phyloP scores from a whole-genome alignment of 1,140 invertebrate species.

The Solenopsis invicta region DNA sequence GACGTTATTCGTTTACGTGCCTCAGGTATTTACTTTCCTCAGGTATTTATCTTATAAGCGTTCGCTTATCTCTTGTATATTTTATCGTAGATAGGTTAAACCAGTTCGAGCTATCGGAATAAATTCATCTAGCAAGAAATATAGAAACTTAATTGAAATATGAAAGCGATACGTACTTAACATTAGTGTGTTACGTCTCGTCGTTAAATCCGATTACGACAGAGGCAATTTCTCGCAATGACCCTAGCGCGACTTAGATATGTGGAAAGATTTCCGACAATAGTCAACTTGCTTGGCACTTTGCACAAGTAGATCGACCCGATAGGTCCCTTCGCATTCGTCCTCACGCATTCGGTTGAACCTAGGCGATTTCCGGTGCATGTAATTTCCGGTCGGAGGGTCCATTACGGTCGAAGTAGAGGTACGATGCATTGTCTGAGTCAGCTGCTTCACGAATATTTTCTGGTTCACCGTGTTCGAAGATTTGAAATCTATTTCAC shows the following conservation, averaged over 20 bases:
- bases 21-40: not conserved
- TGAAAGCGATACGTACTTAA: not conserved
- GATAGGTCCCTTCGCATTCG: conserved; percentile 70
- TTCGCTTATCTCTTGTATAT: not conserved
- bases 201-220: conserved; percentile 22
- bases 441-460: conserved; percentile 36
- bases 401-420: conserved; percentile 67
- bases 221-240: conserved; percentile 10
- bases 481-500: conserved; percentile 13
- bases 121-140: not conserved
- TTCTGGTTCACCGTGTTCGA: not conserved
- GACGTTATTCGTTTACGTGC: not conserved
- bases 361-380: conserved; percentile 82
- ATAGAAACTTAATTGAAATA: conserved; percentile 9
- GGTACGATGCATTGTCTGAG: conserved; percentile 45
- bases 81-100: not conserved
- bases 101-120: not conserved
- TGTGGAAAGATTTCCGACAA: conserved; percentile 58
- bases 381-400: conserved; percentile 82
- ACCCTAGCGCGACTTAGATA: conserved; percentile 53
- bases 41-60: not conserved
- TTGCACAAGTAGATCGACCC: conserved; percentile 54
- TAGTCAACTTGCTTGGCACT: conserved; percentile 33
- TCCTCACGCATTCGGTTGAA: conserved; percentile 80
- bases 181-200: not conserved